A percentile compares a stretch with the other conserved stretches of the same genome.
These are phyloP conservation scores for Rallus crepitans DNA, from an alignment of 2,797 vertebrate genomes.

Conservation along the genomic window DNA sequence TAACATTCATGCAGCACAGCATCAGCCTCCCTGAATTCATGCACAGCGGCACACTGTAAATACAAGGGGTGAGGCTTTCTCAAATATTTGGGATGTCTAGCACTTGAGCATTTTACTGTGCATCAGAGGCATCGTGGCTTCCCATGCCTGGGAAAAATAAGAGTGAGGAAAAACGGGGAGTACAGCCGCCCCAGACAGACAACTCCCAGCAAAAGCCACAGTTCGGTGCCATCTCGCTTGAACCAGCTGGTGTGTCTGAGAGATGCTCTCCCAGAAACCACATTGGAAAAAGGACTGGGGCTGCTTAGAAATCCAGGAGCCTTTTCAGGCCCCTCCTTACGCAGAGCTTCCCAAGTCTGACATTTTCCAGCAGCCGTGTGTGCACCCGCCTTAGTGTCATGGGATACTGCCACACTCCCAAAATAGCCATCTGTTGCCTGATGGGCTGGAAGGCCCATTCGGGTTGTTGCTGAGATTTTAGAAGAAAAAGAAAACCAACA, in stretches of 20 bases:
- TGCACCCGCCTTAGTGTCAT: background rate
- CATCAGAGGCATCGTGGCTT: background rate
- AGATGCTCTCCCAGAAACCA: background rate
- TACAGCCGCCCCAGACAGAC: fast-evolving
- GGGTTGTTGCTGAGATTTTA: background rate
- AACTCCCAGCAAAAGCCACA: background rate
- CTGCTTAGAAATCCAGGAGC: background rate
- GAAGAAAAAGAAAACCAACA: background rate
- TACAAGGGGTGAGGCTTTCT: background rate
- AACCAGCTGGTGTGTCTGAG: background rate
- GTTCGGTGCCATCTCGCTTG: background rate
- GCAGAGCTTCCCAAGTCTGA: background rate
- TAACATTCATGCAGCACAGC: background rate
- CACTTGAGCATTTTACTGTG: background rate
- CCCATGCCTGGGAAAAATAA: background rate
- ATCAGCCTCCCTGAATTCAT: no score
- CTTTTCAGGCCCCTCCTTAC: background rate
- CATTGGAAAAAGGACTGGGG: background rate
- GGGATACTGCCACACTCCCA: conserved; percentile 25
- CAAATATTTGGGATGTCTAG: background rate
- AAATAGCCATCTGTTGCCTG: conserved; percentile 2
- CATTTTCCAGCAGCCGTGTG: background rate
- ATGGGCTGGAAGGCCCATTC: background rate
- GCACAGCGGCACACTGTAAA: background rate
- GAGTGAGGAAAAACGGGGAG: background rate